phyloP scores from a whole-genome alignment of 2,888 invertebrate species.

The Drosophila histrio region DNA sequence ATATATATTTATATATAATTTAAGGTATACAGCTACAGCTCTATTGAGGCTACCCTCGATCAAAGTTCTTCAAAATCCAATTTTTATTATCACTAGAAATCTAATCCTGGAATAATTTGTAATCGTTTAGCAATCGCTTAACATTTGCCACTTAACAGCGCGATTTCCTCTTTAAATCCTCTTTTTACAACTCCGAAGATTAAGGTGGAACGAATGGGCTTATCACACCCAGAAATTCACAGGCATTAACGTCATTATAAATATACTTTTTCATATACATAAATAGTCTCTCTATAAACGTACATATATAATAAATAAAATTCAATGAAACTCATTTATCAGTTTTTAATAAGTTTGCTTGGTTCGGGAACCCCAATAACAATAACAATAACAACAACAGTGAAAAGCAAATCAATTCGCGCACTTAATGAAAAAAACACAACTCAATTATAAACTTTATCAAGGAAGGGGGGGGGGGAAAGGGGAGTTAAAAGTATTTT shows the following conservation, averaged over 20 bases:
- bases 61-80: conserved; percentile 9
- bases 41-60: neutral
- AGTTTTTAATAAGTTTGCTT: conserved; percentile 75
- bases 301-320: conserved; percentile 33
- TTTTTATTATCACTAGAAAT: conserved; percentile 23
- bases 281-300: neutral
- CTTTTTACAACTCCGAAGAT: conserved; percentile 24
- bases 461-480: conserved; percentile 12
- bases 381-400: conserved; percentile 27
- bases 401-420: conserved; percentile 70
- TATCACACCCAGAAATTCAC: conserved; percentile 27
- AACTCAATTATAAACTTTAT: conserved; percentile 77
- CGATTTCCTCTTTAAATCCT: conserved; percentile 57
- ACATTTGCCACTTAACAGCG: conserved; percentile 27
- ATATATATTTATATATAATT: too few species aligned
- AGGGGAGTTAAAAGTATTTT: conserved; percentile 51
- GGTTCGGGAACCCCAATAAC: conserved; percentile 29
- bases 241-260: conserved; percentile 26
- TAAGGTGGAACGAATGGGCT: conserved; percentile 9
- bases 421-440: conserved; percentile 78
- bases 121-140: conserved; percentile 53
- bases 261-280: conserved; percentile 2
- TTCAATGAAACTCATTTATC: conserved; percentile 65
- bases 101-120: conserved; percentile 53
- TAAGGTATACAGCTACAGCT: too few species aligned